Evolutionary conservation across 2,888 invertebrate genomes (phyloP), one percentile per base, ranked within the genome.

Genomic region (Caenorhabditis sp.): DNA sequence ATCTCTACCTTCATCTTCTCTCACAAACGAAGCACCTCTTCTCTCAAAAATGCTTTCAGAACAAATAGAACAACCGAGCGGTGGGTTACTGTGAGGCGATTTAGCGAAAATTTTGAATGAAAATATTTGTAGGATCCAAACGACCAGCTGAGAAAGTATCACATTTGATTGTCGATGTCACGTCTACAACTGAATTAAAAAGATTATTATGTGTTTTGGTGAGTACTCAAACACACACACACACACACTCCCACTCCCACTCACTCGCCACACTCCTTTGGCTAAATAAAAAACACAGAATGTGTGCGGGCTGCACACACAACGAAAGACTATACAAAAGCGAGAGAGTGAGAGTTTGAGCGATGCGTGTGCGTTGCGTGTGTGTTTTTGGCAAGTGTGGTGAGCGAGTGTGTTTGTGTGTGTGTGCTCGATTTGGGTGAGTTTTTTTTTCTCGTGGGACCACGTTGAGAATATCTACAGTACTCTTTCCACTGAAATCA

Each of bases 131-230:
- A 58, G 8, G 67, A 21, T 17, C 63, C 60, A 14, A 64, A 51
- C 26, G 58, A 36, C 2, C 55, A 49, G 3, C 50, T n/a, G 23
- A 66, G 63, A 31, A 31, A 27, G 49, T 67, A 4, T 72, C 72
- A 2, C 72, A 77, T 62, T 50, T 77, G 14, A 72, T 77, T 17
- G 71, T 77, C 12, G 77, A 77, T 21, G 58, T 77, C 14, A 31
- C 63, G 4, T 71, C 69, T 2, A 60, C 53, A 19, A 24, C 55
- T 12, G 74, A 77, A 51, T 65, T 77, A 31, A 77, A 77, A 26
- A 51, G 71, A 26, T 67, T 77, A 17, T 62, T 77, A 0, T 55
- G 66, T 12, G 26, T 77, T 57, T 53, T 77, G 51, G 77, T 75
- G 19, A 53, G 74, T 68, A 19, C 58, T 66, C 37, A 17, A 19